A percentile compares a stretch with the other conserved stretches of the same genome.
Evolutionary conservation across 2,888 invertebrate genomes (phyloP).

Genomic region (Imbricaverruca yamaguchii): DNA sequence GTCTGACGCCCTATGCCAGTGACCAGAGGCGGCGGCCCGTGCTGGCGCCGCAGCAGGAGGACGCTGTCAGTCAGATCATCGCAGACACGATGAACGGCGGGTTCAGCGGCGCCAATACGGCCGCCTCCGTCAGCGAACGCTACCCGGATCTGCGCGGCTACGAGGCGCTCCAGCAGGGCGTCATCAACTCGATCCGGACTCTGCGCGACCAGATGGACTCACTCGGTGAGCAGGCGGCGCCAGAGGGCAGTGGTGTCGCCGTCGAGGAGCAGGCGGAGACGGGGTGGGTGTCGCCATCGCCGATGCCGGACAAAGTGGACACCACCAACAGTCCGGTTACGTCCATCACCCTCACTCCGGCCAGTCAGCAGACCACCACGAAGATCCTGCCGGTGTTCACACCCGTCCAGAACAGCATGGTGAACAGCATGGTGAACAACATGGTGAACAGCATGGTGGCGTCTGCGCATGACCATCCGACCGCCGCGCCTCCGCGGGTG

Average conservation of each 20-base stretch:
- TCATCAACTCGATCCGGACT: conserved; percentile 19
- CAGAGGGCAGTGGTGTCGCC: background rate
- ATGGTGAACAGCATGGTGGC: background rate
- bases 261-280: background rate
- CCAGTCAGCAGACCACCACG: background rate
- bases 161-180: conserved; percentile 13
- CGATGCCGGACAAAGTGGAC: background rate
- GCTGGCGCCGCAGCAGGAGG: conserved; percentile 30
- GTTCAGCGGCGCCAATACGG: conserved; percentile 10
- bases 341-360: background rate
- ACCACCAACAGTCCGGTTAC: conserved; percentile 1
- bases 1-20: background rate
- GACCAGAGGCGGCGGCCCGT: conserved; percentile 26
- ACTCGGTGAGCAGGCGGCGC: background rate
- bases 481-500: background rate
- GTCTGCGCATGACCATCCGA: background rate
- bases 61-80: conserved; percentile 26
- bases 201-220: background rate
- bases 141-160: background rate
- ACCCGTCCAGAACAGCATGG: background rate
- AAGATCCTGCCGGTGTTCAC: too few relatives aligned
- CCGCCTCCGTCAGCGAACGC: background rate
- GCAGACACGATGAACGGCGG: background rate
- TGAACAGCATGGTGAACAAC: background rate
- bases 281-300: background rate